Evolutionary conservation across 53 echinoderm and acorn worm species (phyloP).

Genomic region (Patiria pectinifera): DNA sequence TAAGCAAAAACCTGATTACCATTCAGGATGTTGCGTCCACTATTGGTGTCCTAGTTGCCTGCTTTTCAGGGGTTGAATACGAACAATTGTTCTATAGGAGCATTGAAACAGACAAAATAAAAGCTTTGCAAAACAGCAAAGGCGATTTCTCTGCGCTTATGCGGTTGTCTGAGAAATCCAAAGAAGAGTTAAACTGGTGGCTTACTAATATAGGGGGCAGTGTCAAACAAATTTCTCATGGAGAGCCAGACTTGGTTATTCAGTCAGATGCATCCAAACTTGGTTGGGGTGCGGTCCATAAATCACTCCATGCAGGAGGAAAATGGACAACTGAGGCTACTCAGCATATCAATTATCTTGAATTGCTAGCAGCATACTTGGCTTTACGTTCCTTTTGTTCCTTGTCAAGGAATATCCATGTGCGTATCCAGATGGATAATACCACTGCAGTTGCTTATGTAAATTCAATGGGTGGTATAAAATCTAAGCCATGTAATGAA

Average conservation of each 20-base stretch:
- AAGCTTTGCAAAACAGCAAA: conserved; percentile 29
- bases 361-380: conserved; percentile 54
- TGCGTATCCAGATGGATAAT: conserved; percentile 23
- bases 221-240: too few relatives aligned
- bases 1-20: conserved; percentile 1
- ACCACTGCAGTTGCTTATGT: conserved; percentile 47
- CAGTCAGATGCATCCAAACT: too few relatives aligned
- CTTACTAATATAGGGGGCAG: conserved; percentile 10
- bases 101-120: conserved; percentile 43
- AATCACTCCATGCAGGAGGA: conserved; percentile 3
- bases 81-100: conserved; percentile 57
- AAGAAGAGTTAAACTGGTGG: conserved; percentile 64
- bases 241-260: too few relatives aligned
- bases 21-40: conserved; percentile 45
- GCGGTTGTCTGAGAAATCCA: conserved; percentile 21
- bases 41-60: conserved; percentile 64
- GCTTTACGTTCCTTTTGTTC: conserved; percentile 43
- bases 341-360: conserved; percentile 56
- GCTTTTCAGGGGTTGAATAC: conserved; percentile 55
- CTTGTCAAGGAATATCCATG: background rate
- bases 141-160: conserved; percentile 49
- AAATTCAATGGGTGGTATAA: conserved; percentile 48
- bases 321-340: conserved; percentile 63
- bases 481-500: conserved; percentile 29
- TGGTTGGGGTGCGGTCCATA: conserved; percentile 60